Conservation (phyloP, 2,113 vertebrate genomes). For the Rhinopomastus cyanomelas region DNA sequence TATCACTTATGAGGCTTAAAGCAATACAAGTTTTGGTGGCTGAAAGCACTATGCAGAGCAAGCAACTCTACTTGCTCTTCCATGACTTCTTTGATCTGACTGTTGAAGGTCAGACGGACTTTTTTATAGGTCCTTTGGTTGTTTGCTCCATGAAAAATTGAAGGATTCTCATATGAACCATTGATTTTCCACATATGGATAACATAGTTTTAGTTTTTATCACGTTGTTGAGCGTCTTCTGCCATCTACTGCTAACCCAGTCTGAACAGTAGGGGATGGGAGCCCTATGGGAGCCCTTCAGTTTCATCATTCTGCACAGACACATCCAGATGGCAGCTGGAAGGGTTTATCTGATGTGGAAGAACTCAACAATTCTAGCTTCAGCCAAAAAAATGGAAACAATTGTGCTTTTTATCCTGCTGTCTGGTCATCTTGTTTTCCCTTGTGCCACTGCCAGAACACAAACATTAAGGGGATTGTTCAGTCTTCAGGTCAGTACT, state of each 20-base stretch:
- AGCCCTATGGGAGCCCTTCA: background rate
- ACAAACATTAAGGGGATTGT: background rate
- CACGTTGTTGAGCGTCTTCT: background rate
- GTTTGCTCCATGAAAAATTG: background rate
- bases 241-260: background rate
- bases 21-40: constrained; percentile 36
- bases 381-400: background rate
- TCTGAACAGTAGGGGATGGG: too few species aligned
- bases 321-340: background rate
- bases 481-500: background rate
- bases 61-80: background rate
- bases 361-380: background rate
- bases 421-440: background rate
- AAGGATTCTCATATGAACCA: background rate
- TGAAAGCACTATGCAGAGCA: background rate
- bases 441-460: background rate
- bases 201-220: constrained; percentile 9
- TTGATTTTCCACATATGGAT: constrained; percentile 67
- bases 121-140: background rate
- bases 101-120: background rate
- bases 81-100: background rate
- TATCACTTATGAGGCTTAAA: background rate
- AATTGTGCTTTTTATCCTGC: background rate
- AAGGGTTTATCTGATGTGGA: background rate
- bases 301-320: background rate